These are phyloP conservation scores for Jordanella pulchra DNA, from an alignment of 2,797 vertebrate species.

Conservation along the genomic window DNA sequence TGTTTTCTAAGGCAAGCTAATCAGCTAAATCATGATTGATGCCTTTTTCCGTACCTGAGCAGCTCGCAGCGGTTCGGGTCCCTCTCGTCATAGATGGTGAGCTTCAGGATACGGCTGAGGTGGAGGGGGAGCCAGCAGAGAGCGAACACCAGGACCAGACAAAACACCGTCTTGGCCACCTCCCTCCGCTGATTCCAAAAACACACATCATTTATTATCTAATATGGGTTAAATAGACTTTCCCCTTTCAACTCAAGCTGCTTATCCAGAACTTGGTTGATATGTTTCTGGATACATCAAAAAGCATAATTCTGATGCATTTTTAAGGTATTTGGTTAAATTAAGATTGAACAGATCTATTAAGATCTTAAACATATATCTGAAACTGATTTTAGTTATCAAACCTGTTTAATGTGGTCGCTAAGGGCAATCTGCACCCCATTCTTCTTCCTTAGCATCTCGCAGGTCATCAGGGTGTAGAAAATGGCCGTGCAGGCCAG, in stretches of 20 bases:
- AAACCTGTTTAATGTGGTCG: conserved; percentile 81
- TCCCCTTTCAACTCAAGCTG: conserved; percentile 13
- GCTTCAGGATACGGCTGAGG: conserved; percentile 93
- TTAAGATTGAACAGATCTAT: too few relatives aligned
- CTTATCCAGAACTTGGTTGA: not conserved
- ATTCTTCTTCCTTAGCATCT: conserved; percentile 83
- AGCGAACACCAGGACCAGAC: conserved; percentile 93
- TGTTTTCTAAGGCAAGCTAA: not conserved
- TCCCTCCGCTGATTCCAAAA: conserved; percentile 85
- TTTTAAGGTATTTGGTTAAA: not conserved
- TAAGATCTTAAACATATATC: too few relatives aligned
- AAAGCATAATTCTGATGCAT: not conserved
- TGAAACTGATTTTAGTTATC: not conserved
- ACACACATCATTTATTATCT: conserved; percentile 37
- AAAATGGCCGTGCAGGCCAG: conserved; percentile 92
- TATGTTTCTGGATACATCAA: not conserved
- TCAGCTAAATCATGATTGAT: not conserved
- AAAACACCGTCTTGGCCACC: conserved; percentile 96
- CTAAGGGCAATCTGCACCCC: conserved; percentile 79
- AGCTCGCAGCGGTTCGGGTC: conserved; percentile 94
- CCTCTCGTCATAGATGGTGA: conserved; percentile 89
- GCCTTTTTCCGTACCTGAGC: conserved; percentile 79
- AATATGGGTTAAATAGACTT: conserved; percentile 3
- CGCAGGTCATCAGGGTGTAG: conserved; percentile 97
- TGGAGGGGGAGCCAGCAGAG: conserved; percentile 98